Evolutionary conservation across 2,797 vertebrate species (phyloP), one percentile per base, ranked within the genome.

Genomic region (Hypotaenidia philippensis): DNA sequence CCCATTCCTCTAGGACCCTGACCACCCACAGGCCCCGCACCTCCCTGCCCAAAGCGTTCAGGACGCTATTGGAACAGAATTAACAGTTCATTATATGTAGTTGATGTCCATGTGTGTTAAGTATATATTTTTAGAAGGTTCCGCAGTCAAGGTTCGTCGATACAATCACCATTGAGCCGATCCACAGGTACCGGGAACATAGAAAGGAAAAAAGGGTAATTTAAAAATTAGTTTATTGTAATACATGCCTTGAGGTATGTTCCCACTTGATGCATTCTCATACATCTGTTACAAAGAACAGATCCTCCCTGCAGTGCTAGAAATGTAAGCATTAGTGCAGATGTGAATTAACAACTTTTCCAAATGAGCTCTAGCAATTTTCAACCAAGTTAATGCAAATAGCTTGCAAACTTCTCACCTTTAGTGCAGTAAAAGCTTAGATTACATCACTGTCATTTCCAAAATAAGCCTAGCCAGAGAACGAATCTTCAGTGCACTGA

Each of bases 191-290:
- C 99, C 99, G 99, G 99, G 99, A 98, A 99, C 99, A 99, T 99
- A 98, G 99, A 99, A 99, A 99, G 99, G 99, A 99, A 99, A 99
- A 99, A 98, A 99, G 99, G 99, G 99, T 99, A 99, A 99, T 99
- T 99, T 98, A 99, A 99, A 99, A 98, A 99, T 99, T 99, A 99
- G 99, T 99, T 98, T 99, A 98, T 98, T 99, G 96, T 98, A 98
- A 98, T 98, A 98, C 98, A 99, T 98, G 98, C 98, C 98, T 98
- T 97, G 98, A 98, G 98, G 98, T 98, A 98, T 98, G 98, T 98
- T 98, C 98, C 98, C 98, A 98, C 98, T 98, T 98, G 98, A 98
- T 98, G 98, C 98, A 98, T 98, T 98, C 98, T 98, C 98, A 98
- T 97, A 98, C 95, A 98, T 97, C 98, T 98, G 98, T 98, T 97